Evolutionary conservation across 2,113 vertebrate species (phyloP).

Genomic region (Plecotus auritus): DNA sequence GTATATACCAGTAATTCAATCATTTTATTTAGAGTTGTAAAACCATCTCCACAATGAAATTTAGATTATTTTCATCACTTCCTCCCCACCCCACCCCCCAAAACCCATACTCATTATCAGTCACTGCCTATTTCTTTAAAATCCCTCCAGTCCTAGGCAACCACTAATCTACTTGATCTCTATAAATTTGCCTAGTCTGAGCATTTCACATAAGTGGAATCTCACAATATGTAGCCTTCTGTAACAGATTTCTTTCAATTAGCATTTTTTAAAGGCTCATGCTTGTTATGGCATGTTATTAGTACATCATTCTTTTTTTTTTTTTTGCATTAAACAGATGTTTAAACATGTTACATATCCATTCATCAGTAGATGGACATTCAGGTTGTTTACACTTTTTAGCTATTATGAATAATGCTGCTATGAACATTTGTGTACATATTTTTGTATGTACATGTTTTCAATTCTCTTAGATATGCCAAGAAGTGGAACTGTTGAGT

Average conservation of each 20-base stretch:
- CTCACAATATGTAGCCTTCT: neutral
- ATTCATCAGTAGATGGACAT: neutral
- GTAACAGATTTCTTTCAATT: neutral
- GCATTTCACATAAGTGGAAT: neutral
- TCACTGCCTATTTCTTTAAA: neutral
- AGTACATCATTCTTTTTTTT: neutral
- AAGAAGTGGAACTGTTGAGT: neutral
- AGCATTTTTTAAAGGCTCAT: neutral
- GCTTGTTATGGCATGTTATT: neutral
- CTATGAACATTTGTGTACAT: neutral
- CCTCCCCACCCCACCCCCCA: neutral
- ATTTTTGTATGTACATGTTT: neutral
- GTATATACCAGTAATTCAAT: neutral
- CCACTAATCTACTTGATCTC: neutral
- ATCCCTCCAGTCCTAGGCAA: neutral
- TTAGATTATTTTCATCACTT: neutral
- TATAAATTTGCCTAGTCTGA: neutral
- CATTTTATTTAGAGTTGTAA: neutral
- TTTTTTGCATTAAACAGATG: neutral
- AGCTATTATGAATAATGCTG: neutral
- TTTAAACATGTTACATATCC: neutral
- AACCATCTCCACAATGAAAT: neutral
- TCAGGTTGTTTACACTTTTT: neutral
- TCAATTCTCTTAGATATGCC: neutral
- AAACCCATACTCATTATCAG: neutral